Evolutionary conservation across 2,888 invertebrate species (phyloP).

Genomic region (Cryptocephalus primarius): DNA sequence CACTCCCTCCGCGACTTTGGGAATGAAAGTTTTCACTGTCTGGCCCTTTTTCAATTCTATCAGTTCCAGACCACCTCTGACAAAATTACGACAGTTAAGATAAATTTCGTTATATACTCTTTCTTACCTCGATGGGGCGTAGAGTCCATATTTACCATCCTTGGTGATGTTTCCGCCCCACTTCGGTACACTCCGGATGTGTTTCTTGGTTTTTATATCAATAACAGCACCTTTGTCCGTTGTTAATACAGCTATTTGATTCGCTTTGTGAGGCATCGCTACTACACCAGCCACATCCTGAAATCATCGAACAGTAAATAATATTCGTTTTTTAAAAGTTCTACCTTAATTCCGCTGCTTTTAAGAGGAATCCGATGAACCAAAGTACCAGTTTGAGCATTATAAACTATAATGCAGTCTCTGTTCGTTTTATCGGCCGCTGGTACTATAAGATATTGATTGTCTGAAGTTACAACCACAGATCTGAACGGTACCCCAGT

Average conservation of each 20-base stretch:
- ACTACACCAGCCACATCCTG: slow-evolving; percentile 52
- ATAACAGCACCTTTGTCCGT: slow-evolving; percentile 83
- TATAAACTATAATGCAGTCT: slow-evolving; percentile 76
- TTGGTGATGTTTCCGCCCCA: slow-evolving; percentile 86
- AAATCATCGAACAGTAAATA: not conserved
- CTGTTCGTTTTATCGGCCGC: slow-evolving; percentile 69
- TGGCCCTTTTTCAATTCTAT: slow-evolving; percentile 84
- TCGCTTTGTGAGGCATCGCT: slow-evolving; percentile 73
- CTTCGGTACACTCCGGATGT: slow-evolving; percentile 75
- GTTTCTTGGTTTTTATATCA: slow-evolving; percentile 80
- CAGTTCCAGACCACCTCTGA: slow-evolving; percentile 84
- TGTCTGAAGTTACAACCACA: slow-evolving; percentile 74
- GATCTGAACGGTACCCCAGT: slow-evolving; percentile 61
- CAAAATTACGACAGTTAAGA: slow-evolving; percentile 10
- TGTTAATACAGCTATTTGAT: slow-evolving; percentile 80
- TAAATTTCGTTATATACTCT: not conserved
- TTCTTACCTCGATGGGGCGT: slow-evolving; percentile 66
- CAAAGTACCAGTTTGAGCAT: slow-evolving; percentile 63
- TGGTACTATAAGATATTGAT: slow-evolving; percentile 62
- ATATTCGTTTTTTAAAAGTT: not conserved
- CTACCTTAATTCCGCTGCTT: slow-evolving; percentile 46
- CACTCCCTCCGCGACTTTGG: slow-evolving; percentile 92
- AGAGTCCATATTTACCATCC: slow-evolving; percentile 83
- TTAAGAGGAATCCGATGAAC: slow-evolving; percentile 41
- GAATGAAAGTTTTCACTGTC: slow-evolving; percentile 81